Percentiles rank a stretch among this genome's conserved stretches.
phyloP scores from a whole-genome alignment of 1,140 invertebrate species.

The Drosophila takahashii region DNA sequence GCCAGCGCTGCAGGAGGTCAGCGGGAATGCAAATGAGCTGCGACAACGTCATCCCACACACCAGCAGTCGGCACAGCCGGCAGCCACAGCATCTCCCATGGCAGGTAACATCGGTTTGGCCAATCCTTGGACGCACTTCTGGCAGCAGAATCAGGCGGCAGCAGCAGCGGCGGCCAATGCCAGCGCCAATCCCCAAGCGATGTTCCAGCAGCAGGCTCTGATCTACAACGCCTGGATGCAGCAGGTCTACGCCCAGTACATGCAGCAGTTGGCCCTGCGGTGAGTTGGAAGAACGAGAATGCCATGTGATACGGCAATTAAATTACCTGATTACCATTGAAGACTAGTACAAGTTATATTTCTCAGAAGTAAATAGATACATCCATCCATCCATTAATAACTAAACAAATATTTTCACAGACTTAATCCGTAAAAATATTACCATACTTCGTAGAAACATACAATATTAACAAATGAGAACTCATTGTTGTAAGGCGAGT shows the following conservation, averaged over 20 bases:
- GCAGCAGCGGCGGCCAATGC: constrained; percentile 4
- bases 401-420: too few species aligned
- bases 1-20: constrained; percentile 28
- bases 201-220: constrained; percentile 61
- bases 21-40: constrained; percentile 79
- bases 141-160: constrained; percentile 42
- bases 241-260: constrained; percentile 93
- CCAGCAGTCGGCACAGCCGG: constrained; percentile 35
- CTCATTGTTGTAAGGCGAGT: too few species aligned
- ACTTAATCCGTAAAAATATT: too few species aligned
- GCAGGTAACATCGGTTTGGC: constrained; percentile 1
- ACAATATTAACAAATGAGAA: not conserved
- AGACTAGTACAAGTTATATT: too few species aligned
- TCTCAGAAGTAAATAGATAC: too few species aligned
- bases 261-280: constrained; percentile 93
- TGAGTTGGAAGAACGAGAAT: constrained; percentile 62
- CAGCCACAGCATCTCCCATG: constrained; percentile 14
- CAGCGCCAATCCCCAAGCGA: constrained; percentile 17
- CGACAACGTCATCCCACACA: constrained; percentile 77
- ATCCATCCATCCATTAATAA: too few species aligned
- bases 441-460: too few species aligned
- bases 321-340: too few species aligned
- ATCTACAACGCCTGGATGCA: constrained; percentile 88
- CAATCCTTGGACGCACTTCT: constrained; percentile 49
- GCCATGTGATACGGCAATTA: not conserved